Evolutionary conservation across 2,113 vertebrate genomes (phyloP), one percentile per base, ranked within the genome.

Genomic region (Cygnus atratus): DNA sequence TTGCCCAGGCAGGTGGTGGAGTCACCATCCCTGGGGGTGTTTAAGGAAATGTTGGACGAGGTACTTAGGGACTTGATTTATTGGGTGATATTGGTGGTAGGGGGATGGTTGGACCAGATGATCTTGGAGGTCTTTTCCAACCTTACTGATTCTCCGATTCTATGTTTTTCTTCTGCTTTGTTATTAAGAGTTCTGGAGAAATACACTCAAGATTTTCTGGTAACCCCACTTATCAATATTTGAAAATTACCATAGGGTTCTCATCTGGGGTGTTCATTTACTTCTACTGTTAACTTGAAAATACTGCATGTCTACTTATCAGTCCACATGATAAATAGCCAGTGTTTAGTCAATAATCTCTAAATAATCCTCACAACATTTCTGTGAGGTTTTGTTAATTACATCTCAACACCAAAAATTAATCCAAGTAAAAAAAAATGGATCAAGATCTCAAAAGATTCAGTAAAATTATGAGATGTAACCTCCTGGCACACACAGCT

Each of bases 321-420:
- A 57, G 55, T 54, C 50, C 54, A 44, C 54, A 46, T 18, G 48
- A 29, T 61, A 95, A 90, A 81, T 5, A 83, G 24, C 8, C 59
- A 78, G 17, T 63, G 52, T 72, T 91, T 71, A 67, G 54, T 43
- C 55, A 90, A 74, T 33, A 67, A 19, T 35, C 13, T 15, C 68
- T 84, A 81, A 80, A 52, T 84, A 93, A 81, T 17, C 41, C 50
- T 90, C 44, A 76, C 25, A 90, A 48, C 14, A 91, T 70, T 90
- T 73, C 48, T 85, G 48, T 82, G 35, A 83, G 35, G 35, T 62
- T 73, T 87, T 87, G 13, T 63, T 82, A 70, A 58, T 66, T 70
- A 46, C 57, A 55, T 63, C 3, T 81, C 73, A 63, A 20, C 19
- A 37, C 37, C 41, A 83, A 67, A 90, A 84, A 55, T 48, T 3